phyloP scores from a whole-genome alignment of 2,888 invertebrate species.

The Metallyticus violacea region DNA sequence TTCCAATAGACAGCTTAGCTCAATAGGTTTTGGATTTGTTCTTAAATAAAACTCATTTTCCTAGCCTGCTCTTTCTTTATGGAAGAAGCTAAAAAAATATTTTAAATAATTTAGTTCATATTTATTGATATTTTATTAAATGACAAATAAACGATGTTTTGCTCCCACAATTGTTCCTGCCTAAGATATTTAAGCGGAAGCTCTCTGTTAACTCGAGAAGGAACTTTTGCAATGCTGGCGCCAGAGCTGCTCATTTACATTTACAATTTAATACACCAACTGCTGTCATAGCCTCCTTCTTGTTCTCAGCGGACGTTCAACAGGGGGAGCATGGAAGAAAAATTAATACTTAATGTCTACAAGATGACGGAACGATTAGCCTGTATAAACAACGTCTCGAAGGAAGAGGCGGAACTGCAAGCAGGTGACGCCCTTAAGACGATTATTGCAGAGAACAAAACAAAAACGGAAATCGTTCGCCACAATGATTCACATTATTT shows the following conservation, averaged over 20 bases:
- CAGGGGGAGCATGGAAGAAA: not conserved
- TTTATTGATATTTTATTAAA: too few relatives aligned
- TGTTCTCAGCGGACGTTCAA: not conserved
- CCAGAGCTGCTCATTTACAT: not conserved
- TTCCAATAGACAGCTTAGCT: too few relatives aligned
- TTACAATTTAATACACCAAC: not conserved
- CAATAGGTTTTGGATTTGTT: too few relatives aligned
- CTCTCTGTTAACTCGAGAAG: too few relatives aligned
- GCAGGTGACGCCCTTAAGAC: not conserved
- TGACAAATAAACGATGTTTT: too few relatives aligned
- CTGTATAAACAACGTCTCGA: not conserved
- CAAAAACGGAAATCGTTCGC: not conserved
- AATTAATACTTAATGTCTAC: not conserved
- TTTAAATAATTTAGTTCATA: too few relatives aligned
- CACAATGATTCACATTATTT: not conserved
- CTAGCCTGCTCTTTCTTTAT: too few relatives aligned
- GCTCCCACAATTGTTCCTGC: not conserved
- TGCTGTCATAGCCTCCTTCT: not conserved
- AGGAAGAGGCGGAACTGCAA: not conserved
- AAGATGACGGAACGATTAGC: not conserved
- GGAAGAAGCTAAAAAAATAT: too few relatives aligned
- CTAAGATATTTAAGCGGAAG: not conserved
- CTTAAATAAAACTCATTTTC: too few relatives aligned
- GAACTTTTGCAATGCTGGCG: not conserved
- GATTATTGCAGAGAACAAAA: not conserved